Percentiles rank a stretch among this genome's conserved stretches.
phyloP scores from a whole-genome alignment of 2,888 invertebrate genomes.

The Hemistola chrysoprasaria region DNA sequence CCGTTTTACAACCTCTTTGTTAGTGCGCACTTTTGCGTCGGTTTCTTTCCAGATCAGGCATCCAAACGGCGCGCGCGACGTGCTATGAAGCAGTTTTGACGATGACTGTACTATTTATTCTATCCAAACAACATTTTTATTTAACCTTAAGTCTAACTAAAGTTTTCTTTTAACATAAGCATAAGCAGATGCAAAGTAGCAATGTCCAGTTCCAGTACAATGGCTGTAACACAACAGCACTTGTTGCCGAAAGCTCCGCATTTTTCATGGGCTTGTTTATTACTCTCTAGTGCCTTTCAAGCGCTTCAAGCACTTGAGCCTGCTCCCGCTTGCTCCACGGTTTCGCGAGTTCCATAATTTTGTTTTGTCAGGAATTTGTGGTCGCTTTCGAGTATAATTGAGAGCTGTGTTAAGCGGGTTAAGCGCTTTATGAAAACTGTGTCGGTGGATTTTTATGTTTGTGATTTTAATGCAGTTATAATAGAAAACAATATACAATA shows the following conservation, averaged over 20 bases:
- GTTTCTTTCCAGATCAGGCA: too few relatives aligned
- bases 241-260: conserved; percentile 29
- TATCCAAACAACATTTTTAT: too few relatives aligned
- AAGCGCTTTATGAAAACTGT: too few relatives aligned
- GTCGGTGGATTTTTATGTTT: too few relatives aligned
- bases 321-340: conserved; percentile 4
- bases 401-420: neutral
- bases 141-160: too few relatives aligned
- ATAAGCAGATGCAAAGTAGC: conserved; percentile 7
- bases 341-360: conserved; percentile 7
- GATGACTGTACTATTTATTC: too few relatives aligned
- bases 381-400: neutral
- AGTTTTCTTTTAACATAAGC: neutral
- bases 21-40: too few relatives aligned
- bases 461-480: too few relatives aligned
- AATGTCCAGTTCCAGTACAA: conserved; percentile 4
- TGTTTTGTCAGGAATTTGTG: conserved; percentile 7
- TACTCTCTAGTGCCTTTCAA: conserved; percentile 19
- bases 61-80: too few relatives aligned
- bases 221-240: conserved; percentile 24
- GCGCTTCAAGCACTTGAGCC: conserved; percentile 7
- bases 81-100: too few relatives aligned
- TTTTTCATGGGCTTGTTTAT: conserved; percentile 30
- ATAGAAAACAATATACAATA: too few relatives aligned
- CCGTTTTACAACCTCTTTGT: too few relatives aligned